Conservation (phyloP, 2,113 vertebrate genomes). For the Actenoides lindsayi region DNA sequence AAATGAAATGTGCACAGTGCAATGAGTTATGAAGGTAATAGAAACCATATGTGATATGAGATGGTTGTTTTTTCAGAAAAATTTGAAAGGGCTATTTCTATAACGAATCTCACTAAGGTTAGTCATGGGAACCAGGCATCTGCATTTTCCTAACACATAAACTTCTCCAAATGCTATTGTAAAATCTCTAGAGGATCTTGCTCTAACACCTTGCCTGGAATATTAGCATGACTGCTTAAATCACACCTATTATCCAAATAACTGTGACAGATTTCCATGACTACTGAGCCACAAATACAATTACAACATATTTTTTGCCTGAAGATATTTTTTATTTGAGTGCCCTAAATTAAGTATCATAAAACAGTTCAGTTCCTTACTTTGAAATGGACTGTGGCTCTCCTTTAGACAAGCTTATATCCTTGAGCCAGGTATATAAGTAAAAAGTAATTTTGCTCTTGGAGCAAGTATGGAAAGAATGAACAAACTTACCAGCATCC, state of each 20-base stretch:
- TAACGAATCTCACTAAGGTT: neutral
- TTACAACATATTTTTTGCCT: neutral
- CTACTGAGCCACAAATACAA: neutral
- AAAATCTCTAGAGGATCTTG: neutral
- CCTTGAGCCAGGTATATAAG: neutral
- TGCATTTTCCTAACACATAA: neutral
- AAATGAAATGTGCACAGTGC: conserved; percentile 48
- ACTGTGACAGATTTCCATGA: neutral
- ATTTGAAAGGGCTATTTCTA: neutral
- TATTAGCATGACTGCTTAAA: neutral
- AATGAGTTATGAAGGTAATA: conserved; percentile 18
- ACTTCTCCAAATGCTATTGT: neutral
- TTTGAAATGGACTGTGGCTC: neutral
- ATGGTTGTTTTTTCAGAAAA: neutral
- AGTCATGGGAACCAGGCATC: neutral
- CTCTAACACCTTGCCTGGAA: neutral
- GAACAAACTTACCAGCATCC: neutral
- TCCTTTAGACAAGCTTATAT: neutral
- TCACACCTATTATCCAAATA: neutral
- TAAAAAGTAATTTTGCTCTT: neutral
- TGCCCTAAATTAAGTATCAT: neutral
- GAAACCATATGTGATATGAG: neutral
- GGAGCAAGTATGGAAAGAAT: neutral
- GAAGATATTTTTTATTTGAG: neutral
- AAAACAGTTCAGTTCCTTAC: neutral